Conservation (phyloP, 2,888 invertebrate genomes). For the Eupithecia tripunctaria region DNA sequence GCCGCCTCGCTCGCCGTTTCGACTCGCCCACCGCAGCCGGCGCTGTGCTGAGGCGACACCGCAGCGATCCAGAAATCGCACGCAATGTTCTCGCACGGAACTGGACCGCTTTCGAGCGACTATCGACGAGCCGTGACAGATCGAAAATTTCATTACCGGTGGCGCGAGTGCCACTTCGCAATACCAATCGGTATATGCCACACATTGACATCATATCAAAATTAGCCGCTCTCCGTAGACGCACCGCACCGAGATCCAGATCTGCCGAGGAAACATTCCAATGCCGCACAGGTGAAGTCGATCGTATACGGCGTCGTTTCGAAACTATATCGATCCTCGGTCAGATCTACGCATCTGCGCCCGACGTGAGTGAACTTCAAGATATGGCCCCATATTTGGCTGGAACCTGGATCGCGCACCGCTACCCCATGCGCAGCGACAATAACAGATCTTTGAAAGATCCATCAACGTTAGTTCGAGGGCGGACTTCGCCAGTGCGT, state of each 20-base stretch:
- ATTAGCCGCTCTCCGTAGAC: conserved; percentile 87
- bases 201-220: conserved; percentile 96
- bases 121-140: conserved; percentile 59
- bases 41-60: conserved; percentile 85
- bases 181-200: conserved; percentile 92
- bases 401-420: conserved; percentile 92
- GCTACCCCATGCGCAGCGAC: conserved; percentile 88
- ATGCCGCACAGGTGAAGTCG: conserved; percentile 88
- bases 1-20: conserved; percentile 90
- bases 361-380: conserved; percentile 89
- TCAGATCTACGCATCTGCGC: conserved; percentile 92
- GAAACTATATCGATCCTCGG: conserved; percentile 89
- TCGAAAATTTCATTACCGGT: conserved; percentile 85
- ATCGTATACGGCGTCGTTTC: conserved; percentile 89
- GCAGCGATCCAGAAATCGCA: conserved; percentile 91
- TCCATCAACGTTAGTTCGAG: conserved; percentile 60
- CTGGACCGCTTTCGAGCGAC: conserved; percentile 78
- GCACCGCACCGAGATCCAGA: conserved; percentile 77
- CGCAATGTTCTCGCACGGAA: conserved; percentile 82
- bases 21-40: conserved; percentile 86
- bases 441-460: conserved; percentile 87
- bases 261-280: conserved; percentile 78
- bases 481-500: conserved; percentile 69
- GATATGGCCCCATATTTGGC: conserved; percentile 91
- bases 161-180: conserved; percentile 85